Evolutionary conservation across 37 sponge, comb jelly and placozoan species (phyloP), one percentile per base, ranked within the genome.

Genomic region (Cliona cf. orientalis): DNA sequence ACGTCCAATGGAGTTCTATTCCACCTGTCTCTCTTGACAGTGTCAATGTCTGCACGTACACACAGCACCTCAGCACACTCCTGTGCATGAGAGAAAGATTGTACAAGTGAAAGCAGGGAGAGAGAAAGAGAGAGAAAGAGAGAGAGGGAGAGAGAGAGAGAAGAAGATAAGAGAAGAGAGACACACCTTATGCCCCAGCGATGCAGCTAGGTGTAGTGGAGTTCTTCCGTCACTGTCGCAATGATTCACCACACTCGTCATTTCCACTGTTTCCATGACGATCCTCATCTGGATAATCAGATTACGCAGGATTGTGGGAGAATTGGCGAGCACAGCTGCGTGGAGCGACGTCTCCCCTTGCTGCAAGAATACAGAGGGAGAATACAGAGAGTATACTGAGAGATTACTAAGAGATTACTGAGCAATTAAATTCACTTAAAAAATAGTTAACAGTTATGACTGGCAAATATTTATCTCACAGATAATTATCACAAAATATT

Each of bases 21-120:
- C 87, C 84, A 83, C 53, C 84, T 58, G 56, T 91, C 87, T 71
- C 70, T 72, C 53, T 69, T 49, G 1, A 72, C 40, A 0, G 79
- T 7, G 56, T 80, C 80, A 46, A 87, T 12, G 62, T 79, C 84
- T 57, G 63, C 64, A 73, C 74, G 87, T 22, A 80, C 84, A 72
- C 87, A 87, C 65, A 91, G 63, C 68, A 91, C 80, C 76, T 87
- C 75, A 35, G 83, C 73, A 78, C 92, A 87, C 2, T 59, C 78
- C 91, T 90, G 66, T 5, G 44, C 9, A 46, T 36, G 5, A 3
- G 34, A 19, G 37, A 36, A 2, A n/a, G 22, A 42, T 3, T 9
- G 32, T 45, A 2, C 32, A 5, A 14, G 11, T 4, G 23, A 42
- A 12, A 39, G 9, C 38, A 33, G 70, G n/a, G 61, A 29, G 58